phyloP scores from a whole-genome alignment of 2,888 invertebrate species.

The Drosophila nr. perissopoda region DNA sequence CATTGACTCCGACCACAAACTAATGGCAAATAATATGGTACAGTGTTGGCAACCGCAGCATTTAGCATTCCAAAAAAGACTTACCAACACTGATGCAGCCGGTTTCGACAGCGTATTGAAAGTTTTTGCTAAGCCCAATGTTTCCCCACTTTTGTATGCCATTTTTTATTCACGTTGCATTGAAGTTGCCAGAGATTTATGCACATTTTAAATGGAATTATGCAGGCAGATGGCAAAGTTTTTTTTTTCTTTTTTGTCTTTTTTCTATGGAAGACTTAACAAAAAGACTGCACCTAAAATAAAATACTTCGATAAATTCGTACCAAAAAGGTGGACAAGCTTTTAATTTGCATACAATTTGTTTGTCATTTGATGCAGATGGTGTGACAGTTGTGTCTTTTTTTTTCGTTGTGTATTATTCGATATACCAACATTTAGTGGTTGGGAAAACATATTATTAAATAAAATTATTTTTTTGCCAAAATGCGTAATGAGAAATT shows the following conservation, averaged over 20 bases:
- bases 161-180: constrained; percentile 10
- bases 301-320: constrained; percentile 45
- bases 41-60: constrained; percentile 42
- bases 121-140: constrained; percentile 13
- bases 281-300: constrained; percentile 11
- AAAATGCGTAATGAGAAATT: neutral
- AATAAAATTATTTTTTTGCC: neutral
- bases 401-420: neutral
- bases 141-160: neutral
- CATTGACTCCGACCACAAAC: constrained; percentile 30
- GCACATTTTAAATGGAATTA: constrained; percentile 62
- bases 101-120: constrained; percentile 8
- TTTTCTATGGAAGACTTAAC: neutral
- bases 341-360: constrained; percentile 62
- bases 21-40: constrained; percentile 66
- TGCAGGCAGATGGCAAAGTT: constrained; percentile 25
- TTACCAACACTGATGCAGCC: constrained; percentile 25
- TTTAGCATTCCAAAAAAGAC: neutral
- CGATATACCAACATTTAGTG: neutral
- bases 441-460: neutral
- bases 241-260: no score
- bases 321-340: constrained; percentile 26
- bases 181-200: constrained; percentile 45
- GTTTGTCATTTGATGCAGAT: constrained; percentile 27
- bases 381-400: neutral